Conservation (phyloP, 2,113 vertebrate genomes). For the Petrocephalus microphthalmus region DNA sequence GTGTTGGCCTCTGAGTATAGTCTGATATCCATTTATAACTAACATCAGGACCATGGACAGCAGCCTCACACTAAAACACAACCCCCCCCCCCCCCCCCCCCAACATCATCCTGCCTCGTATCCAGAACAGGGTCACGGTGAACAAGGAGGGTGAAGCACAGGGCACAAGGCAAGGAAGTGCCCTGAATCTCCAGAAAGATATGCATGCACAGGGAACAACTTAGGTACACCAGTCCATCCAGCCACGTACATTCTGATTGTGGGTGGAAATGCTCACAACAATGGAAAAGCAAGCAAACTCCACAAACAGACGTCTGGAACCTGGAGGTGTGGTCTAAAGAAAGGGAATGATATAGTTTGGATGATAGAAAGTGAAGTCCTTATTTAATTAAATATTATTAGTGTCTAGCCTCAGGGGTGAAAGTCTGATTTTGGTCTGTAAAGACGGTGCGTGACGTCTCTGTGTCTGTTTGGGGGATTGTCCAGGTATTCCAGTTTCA, state of each 20-base stretch:
- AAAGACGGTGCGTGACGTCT: not conserved
- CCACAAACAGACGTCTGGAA: not conserved
- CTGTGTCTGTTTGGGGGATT: too few species aligned
- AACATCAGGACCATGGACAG: constrained; percentile 14
- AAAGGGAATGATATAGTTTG: not conserved
- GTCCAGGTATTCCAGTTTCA: not conserved
- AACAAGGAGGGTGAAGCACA: not conserved
- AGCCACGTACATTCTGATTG: not conserved
- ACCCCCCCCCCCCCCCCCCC: not conserved
- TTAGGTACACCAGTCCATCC: not conserved
- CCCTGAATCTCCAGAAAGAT: not conserved
- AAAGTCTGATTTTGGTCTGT: not conserved
- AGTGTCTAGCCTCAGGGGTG: not conserved
- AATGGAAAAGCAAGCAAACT: not conserved
- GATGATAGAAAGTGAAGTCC: not conserved
- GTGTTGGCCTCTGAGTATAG: not conserved
- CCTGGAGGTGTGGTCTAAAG: not conserved
- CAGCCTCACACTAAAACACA: not conserved
- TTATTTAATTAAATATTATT: not conserved
- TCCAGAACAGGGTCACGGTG: not conserved
- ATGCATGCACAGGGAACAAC: not conserved
- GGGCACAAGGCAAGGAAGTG: not conserved
- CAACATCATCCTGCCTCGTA: not conserved
- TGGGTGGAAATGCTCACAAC: not conserved
- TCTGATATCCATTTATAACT: not conserved